Evolutionary conservation across 2,797 vertebrate genomes (phyloP).

Genomic region (Molossus molossus): DNA sequence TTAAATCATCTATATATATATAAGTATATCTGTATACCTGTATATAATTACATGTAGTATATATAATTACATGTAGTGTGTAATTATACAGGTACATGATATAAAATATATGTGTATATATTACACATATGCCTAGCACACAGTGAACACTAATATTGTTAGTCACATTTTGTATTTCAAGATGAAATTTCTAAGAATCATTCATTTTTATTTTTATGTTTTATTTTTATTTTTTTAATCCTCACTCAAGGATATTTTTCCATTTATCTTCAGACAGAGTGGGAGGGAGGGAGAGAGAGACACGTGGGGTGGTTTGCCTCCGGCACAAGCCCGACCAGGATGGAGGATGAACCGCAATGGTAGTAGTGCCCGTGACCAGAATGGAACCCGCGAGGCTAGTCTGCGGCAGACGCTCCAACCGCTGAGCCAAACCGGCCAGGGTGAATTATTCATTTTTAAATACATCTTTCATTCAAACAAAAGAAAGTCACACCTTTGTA

Average conservation of each 20-base stretch:
- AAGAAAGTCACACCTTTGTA: not conserved
- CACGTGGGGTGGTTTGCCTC: too few species aligned
- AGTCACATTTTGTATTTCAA: slow-evolving; percentile 31
- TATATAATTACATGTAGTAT: not conserved
- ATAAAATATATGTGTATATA: not conserved
- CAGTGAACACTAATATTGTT: not conserved
- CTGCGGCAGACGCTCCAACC: too few species aligned
- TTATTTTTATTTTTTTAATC: too few species aligned
- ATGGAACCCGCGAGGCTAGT: too few species aligned
- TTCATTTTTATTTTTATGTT: too few species aligned
- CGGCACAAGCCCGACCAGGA: too few species aligned
- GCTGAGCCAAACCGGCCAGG: too few species aligned
- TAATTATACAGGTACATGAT: not conserved
- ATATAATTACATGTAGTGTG: not conserved
- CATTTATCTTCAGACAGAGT: too few species aligned
- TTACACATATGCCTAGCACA: not conserved
- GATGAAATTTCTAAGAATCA: not conserved
- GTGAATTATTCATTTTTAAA: slow-evolving; percentile 31
- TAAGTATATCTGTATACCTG: not conserved
- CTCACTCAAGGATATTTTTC: too few species aligned
- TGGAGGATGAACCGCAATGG: too few species aligned
- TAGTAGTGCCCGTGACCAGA: too few species aligned
- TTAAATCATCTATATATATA: not conserved
- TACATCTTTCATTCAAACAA: slow-evolving; percentile 11
- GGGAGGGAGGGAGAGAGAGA: too few species aligned